phyloP scores from a whole-genome alignment of 2,888 invertebrate species.

The Drosophila paramelanica region DNA sequence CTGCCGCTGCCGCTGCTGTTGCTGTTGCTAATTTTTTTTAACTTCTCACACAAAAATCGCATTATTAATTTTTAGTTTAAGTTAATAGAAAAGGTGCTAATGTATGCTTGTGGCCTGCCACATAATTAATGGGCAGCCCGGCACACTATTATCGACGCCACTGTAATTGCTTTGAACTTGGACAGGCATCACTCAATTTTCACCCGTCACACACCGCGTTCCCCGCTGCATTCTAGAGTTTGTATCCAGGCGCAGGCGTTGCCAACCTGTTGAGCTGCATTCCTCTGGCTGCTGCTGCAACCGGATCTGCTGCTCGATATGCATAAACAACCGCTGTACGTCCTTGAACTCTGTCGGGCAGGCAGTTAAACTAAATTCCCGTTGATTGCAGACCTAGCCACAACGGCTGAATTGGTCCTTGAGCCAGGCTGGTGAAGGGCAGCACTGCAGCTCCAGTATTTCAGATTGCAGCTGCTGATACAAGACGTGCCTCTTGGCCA shows the following conservation, averaged over 20 bases:
- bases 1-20: conserved; percentile 27
- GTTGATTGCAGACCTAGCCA: conserved; percentile 57
- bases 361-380: conserved; percentile 75
- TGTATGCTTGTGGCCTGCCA: conserved; percentile 51
- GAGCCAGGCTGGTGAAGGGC: conserved; percentile 66
- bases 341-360: conserved; percentile 69
- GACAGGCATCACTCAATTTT: conserved; percentile 43
- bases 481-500: conserved; percentile 59
- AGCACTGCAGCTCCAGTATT: conserved; percentile 34
- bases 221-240: not conserved
- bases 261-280: conserved; percentile 70
- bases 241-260: conserved; percentile 18
- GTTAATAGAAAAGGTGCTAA: conserved; percentile 72
- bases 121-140: conserved; percentile 60
- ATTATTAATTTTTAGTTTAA: conserved; percentile 65
- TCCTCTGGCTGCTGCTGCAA: conserved; percentile 46
- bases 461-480: conserved; percentile 62
- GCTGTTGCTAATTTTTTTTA: conserved; percentile 6
- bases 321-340: conserved; percentile 74
- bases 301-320: conserved; percentile 58
- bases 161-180: conserved; percentile 73
- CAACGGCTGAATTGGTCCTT: not conserved
- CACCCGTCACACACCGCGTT: not conserved
- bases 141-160: conserved; percentile 57
- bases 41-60: conserved; percentile 50